phyloP scores from a whole-genome alignment of 2,113 vertebrate species.

The Philantomba maxwellii region DNA sequence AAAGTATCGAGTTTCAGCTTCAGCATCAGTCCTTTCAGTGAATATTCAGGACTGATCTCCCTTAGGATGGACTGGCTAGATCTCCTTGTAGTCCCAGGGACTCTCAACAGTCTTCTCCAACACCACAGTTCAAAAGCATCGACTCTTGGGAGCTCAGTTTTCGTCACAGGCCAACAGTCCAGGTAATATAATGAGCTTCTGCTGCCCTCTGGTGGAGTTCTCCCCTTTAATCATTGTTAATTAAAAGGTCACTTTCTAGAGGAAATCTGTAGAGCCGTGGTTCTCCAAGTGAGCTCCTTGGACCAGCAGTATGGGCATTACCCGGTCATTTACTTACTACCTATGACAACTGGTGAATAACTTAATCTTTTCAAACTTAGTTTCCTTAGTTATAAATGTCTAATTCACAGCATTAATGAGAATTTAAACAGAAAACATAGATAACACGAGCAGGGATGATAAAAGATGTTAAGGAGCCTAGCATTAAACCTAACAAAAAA shows the following conservation, averaged over 20 bases:
- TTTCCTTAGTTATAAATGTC: background rate
- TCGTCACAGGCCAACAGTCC: background rate
- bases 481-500: background rate
- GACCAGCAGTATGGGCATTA: background rate
- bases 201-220: conserved; percentile 37
- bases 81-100: background rate
- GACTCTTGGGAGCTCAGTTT: background rate
- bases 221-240: background rate
- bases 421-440: background rate
- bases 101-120: background rate
- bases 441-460: background rate
- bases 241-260: background rate
- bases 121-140: background rate
- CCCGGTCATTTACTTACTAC: background rate
- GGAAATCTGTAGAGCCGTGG: background rate
- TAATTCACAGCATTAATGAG: background rate
- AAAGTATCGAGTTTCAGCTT: background rate
- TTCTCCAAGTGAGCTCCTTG: background rate
- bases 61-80: background rate
- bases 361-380: background rate
- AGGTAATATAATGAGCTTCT: background rate
- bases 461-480: background rate
- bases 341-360: background rate
- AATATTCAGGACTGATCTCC: background rate
- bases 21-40: background rate